Conservation (phyloP, 2,888 invertebrate species). For the Acronicta aceris region DNA sequence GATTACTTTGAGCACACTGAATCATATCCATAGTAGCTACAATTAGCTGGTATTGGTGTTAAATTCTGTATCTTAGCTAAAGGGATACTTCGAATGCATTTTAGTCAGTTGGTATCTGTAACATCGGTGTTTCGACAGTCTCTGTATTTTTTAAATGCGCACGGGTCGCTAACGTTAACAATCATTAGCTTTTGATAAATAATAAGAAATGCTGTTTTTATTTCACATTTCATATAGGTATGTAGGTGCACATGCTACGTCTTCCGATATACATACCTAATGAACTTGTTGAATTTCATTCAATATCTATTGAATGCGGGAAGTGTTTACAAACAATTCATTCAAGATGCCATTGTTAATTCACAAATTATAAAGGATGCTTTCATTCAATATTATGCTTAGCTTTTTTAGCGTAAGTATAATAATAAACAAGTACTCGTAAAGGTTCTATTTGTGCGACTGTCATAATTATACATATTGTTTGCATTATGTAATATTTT, state of each 20-base stretch:
- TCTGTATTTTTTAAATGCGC: not conserved
- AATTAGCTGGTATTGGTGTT: too few species aligned
- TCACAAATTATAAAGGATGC: conserved; percentile 11
- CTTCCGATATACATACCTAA: not conserved
- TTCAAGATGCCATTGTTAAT: conserved; percentile 12
- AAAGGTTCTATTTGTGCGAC: not conserved
- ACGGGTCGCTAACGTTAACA: not conserved
- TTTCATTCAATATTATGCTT: conserved; percentile 16
- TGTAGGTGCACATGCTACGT: not conserved
- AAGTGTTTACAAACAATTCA: conserved; percentile 30
- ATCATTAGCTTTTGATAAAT: not conserved
- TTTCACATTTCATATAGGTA: conserved; percentile 5
- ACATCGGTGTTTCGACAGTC: not conserved
- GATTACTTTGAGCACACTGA: not conserved
- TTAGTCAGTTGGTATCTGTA: not conserved
- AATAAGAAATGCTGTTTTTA: conserved; percentile 2
- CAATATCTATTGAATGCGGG: conserved; percentile 10
- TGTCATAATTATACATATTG: not conserved
- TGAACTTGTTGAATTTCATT: conserved; percentile 10
- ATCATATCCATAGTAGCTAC: too few species aligned
- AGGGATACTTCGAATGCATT: too few species aligned
- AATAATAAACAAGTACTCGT: conserved; percentile 3
- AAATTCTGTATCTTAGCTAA: too few species aligned
- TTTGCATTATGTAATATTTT: too few species aligned
- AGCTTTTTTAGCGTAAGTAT: conserved; percentile 6